Conservation (phyloP, 2,888 invertebrate species). For the Labia minor region DNA sequence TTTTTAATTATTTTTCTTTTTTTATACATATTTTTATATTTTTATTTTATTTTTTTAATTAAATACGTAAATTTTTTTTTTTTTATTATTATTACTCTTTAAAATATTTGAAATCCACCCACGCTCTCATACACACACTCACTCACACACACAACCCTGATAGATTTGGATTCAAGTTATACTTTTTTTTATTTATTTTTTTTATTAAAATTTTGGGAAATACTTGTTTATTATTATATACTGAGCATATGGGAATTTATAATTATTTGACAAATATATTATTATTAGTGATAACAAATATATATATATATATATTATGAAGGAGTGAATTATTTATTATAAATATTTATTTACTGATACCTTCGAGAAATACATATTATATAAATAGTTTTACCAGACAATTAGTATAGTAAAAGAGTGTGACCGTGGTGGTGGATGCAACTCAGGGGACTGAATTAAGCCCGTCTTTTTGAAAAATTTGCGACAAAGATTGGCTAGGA, state of each 20-base stretch:
- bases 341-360: slow-evolving; percentile 25
- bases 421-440: neutral
- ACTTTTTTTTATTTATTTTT: no score
- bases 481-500: neutral
- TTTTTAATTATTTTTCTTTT: slow-evolving; percentile 23
- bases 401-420: neutral
- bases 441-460: neutral
- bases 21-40: slow-evolving; percentile 15
- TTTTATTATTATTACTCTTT: slow-evolving; percentile 25
- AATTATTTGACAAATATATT: slow-evolving; percentile 16
- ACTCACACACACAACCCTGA: slow-evolving; percentile 29
- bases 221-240: slow-evolving; percentile 23
- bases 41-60: slow-evolving; percentile 21
- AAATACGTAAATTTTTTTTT: slow-evolving; percentile 23
- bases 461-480: neutral
- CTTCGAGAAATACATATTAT: slow-evolving; percentile 21
- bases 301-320: no score
- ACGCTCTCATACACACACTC: neutral
- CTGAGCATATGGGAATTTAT: slow-evolving; percentile 22
- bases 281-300: slow-evolving; percentile 17
- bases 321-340: slow-evolving; percentile 24
- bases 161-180: slow-evolving; percentile 27
- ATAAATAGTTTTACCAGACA: slow-evolving; percentile 4
- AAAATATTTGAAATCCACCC: slow-evolving; percentile 27
- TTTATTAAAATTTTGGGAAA: slow-evolving; percentile 23